These are phyloP conservation scores for Spisula solida DNA, from an alignment of 2,888 invertebrate genomes.

Conservation along the genomic window DNA sequence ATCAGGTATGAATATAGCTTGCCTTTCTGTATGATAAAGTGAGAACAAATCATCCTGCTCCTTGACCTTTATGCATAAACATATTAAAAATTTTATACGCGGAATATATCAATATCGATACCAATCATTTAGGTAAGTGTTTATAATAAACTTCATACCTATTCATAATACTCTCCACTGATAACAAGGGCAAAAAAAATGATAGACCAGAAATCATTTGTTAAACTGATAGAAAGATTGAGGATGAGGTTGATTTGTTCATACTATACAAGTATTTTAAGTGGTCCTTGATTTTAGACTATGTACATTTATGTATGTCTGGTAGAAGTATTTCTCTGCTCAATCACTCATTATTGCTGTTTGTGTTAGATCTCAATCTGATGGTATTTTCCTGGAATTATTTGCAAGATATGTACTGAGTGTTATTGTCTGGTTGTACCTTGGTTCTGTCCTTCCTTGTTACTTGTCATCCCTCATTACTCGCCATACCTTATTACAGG, in stretches of 20 bases:
- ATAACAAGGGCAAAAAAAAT: too few species aligned
- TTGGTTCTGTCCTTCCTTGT: too few species aligned
- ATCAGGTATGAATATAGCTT: slow-evolving; percentile 10
- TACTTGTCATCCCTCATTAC: not conserved
- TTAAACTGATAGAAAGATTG: too few species aligned
- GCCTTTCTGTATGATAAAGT: slow-evolving; percentile 5
- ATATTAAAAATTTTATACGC: too few species aligned
- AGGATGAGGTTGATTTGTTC: too few species aligned
- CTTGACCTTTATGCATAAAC: too few species aligned
- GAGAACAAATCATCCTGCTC: too few species aligned
- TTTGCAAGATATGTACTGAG: not conserved
- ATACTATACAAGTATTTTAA: not conserved
- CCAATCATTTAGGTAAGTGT: too few species aligned
- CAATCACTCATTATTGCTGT: not conserved
- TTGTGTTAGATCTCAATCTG: slow-evolving; percentile 4
- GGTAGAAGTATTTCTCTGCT: not conserved
- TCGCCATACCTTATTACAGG: not conserved
- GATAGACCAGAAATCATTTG: too few species aligned
- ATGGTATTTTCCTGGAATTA: not conserved
- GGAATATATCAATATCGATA: too few species aligned
- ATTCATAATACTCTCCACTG: too few species aligned
- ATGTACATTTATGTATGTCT: not conserved
- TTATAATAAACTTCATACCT: too few species aligned
- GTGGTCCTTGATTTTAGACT: not conserved
- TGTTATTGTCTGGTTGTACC: not conserved